Percentiles rank a stretch among this genome's conserved stretches.
phyloP scores from a whole-genome alignment of 2,888 invertebrate genomes.

The Dione vanillae region DNA sequence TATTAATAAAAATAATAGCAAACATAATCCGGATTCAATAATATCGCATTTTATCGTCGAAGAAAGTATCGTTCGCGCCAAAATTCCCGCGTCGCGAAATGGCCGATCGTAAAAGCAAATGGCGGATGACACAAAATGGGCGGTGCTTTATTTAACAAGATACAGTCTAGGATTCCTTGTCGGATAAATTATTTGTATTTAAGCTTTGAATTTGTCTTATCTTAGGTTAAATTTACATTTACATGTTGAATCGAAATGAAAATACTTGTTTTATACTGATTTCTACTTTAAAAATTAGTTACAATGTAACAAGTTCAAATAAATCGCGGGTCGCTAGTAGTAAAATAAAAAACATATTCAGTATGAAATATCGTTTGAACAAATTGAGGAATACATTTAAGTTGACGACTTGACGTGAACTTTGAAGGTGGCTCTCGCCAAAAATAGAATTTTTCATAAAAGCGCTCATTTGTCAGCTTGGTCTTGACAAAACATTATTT shows the following conservation, averaged over 20 bases:
- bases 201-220: slow-evolving; percentile 2
- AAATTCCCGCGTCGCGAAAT: slow-evolving; percentile 49
- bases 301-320: no score
- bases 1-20: slow-evolving; percentile 22
- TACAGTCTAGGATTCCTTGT: slow-evolving; percentile 29
- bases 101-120: slow-evolving; percentile 51
- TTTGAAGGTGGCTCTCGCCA: slow-evolving; percentile 1
- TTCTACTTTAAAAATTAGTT: no score
- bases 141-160: slow-evolving; percentile 41
- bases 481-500: not conserved
- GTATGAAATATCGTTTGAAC: not conserved
- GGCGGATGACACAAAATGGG: slow-evolving; percentile 43
- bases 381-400: slow-evolving; percentile 7
- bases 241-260: not conserved
- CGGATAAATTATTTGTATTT: slow-evolving; percentile 34
- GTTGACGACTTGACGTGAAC: slow-evolving; percentile 3
- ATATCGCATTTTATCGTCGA: slow-evolving; percentile 35
- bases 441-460: slow-evolving; percentile 2
- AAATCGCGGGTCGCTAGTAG: no score
- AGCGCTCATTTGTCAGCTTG: slow-evolving; percentile 5
- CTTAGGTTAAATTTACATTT: slow-evolving; percentile 6
- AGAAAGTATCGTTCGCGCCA: slow-evolving; percentile 47
- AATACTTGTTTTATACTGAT: not conserved
- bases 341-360: no score
- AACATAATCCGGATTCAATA: slow-evolving; percentile 26